Evolutionary conservation across 30 jellyfish, hydroid and myxozoan genomes (phyloP).

Genomic region (Aurelia coerulea): DNA sequence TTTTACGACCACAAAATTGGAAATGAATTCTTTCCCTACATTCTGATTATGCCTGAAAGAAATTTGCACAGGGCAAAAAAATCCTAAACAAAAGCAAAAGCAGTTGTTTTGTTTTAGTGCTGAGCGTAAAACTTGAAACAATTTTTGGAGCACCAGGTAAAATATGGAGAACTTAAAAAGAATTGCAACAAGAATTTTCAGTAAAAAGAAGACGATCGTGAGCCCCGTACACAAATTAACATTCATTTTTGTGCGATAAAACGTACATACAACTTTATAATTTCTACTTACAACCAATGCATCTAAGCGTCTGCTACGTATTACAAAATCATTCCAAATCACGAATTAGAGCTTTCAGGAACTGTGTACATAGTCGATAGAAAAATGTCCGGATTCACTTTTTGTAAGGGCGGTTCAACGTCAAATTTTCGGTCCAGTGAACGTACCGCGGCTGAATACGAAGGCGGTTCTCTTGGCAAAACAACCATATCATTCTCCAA

Average conservation of each 20-base stretch:
- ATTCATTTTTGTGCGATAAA: slow-evolving; percentile 37
- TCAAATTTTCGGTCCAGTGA: slow-evolving; percentile 52
- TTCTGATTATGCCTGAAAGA: too few relatives aligned
- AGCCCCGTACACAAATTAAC: slow-evolving; percentile 48
- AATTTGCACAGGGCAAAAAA: too few relatives aligned
- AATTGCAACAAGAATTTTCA: neutral
- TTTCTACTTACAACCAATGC: slow-evolving; percentile 43
- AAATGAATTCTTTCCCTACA: too few relatives aligned
- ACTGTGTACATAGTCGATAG: slow-evolving; percentile 78
- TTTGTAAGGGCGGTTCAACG: slow-evolving; percentile 85
- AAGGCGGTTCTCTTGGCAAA: slow-evolving; percentile 29
- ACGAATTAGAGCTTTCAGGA: slow-evolving; percentile 46
- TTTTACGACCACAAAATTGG: too few relatives aligned
- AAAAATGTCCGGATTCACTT: slow-evolving; percentile 93
- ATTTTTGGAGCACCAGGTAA: too few relatives aligned
- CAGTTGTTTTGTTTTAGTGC: too few relatives aligned
- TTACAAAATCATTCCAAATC: neutral
- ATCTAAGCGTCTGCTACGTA: slow-evolving; percentile 2
- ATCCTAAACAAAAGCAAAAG: too few relatives aligned
- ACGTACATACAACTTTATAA: slow-evolving; percentile 31
- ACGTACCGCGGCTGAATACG: slow-evolving; percentile 53
- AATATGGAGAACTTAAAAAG: too few relatives aligned
- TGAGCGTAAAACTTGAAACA: too few relatives aligned
- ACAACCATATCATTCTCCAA: slow-evolving; percentile 33
- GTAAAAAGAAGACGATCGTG: neutral